Evolutionary conservation across 2,797 vertebrate genomes (phyloP).

Genomic region (Cyclopterus lumpus): DNA sequence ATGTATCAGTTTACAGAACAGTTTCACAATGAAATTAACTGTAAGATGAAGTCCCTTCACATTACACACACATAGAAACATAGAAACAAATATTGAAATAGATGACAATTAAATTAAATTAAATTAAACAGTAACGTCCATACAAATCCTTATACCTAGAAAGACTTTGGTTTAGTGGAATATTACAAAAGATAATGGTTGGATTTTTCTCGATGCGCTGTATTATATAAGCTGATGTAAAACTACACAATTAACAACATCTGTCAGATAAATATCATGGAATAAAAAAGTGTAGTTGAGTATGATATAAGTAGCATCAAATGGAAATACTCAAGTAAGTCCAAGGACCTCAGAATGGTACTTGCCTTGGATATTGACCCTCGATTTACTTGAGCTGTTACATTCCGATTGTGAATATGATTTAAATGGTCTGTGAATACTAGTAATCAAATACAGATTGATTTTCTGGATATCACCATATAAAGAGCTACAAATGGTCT

Average conservation of each 20-base stretch:
- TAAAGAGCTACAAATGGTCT: constrained; percentile 15
- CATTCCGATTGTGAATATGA: not conserved
- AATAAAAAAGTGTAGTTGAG: not conserved
- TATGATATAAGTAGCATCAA: not conserved
- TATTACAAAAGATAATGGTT: not conserved
- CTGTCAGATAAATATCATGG: not conserved
- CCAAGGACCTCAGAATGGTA: not conserved
- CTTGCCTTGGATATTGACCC: not conserved
- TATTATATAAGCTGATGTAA: not conserved
- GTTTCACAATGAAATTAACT: not conserved
- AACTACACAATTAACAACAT: not conserved
- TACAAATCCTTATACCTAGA: not conserved
- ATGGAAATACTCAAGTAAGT: constrained; percentile 1
- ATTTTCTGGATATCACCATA: constrained; percentile 14
- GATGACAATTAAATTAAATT: not conserved
- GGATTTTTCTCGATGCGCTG: not conserved
- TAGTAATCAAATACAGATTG: not conserved
- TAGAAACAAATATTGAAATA: not conserved
- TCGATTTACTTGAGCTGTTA: not conserved
- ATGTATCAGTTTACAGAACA: not conserved
- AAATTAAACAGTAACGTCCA: not conserved
- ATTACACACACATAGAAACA: not conserved
- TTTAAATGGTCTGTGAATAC: not conserved
- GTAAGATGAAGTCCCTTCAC: not conserved
- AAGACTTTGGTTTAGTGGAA: not conserved